A percentile compares a stretch with the other conserved stretches of the same genome.
Conservation (phyloP, 2,113 vertebrate species). For the Hyperopisus bebe region DNA sequence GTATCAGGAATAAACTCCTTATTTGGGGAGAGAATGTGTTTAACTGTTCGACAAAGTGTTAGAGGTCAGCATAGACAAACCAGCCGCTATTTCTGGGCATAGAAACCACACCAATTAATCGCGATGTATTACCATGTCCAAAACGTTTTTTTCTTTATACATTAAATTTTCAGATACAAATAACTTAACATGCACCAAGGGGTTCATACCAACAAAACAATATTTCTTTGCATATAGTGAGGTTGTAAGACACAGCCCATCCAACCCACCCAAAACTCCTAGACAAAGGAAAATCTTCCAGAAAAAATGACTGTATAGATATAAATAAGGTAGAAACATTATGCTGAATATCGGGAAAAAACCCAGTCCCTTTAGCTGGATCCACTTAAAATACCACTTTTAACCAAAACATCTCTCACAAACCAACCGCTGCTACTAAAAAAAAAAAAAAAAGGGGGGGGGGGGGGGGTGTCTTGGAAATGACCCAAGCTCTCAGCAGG, state of each 20-base stretch:
- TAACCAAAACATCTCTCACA: not conserved
- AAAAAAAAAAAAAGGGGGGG: not conserved
- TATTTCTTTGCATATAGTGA: not conserved
- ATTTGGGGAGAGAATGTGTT: not conserved
- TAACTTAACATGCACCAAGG: not conserved
- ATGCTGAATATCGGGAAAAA: not conserved
- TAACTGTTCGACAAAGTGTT: not conserved
- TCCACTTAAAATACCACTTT: not conserved
- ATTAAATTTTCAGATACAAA: not conserved
- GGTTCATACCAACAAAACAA: not conserved
- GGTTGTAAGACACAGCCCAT: not conserved
- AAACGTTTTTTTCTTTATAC: not conserved
- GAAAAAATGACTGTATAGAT: not conserved
- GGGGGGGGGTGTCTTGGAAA: not conserved
- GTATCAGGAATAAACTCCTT: not conserved
- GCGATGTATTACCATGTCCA: not conserved
- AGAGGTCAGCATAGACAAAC: not conserved
- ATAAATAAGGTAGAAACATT: not conserved
- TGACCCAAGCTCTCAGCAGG: conserved; percentile 12
- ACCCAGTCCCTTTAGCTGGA: not conserved
- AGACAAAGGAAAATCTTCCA: not conserved
- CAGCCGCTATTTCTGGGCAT: not conserved
- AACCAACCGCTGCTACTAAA: not conserved
- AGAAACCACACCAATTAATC: not conserved
- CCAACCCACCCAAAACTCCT: not conserved